Percentiles rank a stretch among this genome's conserved stretches.
These are phyloP conservation scores for Centropyge bicolor DNA, from an alignment of 2,797 vertebrate genomes.

Conservation along the genomic window DNA sequence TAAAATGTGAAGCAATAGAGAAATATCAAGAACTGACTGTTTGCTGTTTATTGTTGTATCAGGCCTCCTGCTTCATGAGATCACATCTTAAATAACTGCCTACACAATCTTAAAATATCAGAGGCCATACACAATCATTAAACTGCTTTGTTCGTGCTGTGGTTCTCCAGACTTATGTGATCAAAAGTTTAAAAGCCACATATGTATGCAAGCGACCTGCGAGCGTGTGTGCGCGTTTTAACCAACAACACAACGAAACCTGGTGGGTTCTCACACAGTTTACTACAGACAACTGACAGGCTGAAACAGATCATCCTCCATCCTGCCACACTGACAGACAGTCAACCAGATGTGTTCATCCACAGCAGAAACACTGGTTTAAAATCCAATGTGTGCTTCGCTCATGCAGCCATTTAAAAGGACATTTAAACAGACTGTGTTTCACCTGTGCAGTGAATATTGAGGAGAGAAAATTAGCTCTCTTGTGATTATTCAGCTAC, in stretches of 20 bases:
- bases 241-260: not conserved
- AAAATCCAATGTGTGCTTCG: not conserved
- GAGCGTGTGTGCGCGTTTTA: not conserved
- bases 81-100: slow-evolving; percentile 1
- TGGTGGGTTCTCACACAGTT: not conserved
- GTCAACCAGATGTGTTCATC: not conserved
- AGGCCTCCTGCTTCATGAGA: not conserved
- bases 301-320: not conserved
- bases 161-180: not conserved
- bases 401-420: not conserved
- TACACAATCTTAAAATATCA: not conserved
- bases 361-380: not conserved
- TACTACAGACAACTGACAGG: not conserved
- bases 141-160: not conserved
- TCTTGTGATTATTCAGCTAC: too few relatives aligned
- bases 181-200: slow-evolving; percentile 9
- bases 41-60: too few relatives aligned
- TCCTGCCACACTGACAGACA: not conserved
- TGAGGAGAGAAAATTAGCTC: too few relatives aligned
- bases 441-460: too few relatives aligned
- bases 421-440: not conserved
- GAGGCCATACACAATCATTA: not conserved
- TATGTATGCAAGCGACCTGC: not conserved
- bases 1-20: not conserved
- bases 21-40: not conserved